Percentiles rank a stretch among this genome's conserved stretches.
Evolutionary conservation across 1,140 invertebrate species (phyloP).

Genomic region (Drosophila orena): DNA sequence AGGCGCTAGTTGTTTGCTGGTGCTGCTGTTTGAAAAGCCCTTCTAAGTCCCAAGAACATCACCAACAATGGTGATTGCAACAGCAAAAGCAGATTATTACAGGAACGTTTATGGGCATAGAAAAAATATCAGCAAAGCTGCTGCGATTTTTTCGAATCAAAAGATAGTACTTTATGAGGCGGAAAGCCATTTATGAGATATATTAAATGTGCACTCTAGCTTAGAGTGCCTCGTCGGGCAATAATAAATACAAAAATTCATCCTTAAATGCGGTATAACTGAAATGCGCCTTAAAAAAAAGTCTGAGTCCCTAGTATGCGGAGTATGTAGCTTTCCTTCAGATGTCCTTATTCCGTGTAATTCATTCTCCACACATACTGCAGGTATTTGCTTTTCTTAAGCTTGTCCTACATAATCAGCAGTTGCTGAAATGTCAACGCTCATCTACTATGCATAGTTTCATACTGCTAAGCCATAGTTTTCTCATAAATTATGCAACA

Average conservation of each 20-base stretch:
- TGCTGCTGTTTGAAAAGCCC: slow-evolving; percentile 46
- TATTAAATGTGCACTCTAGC: background rate
- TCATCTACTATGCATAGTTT: slow-evolving; percentile 64
- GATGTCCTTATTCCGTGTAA: background rate
- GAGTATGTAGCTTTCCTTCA: background rate
- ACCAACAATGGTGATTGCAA: slow-evolving; percentile 38
- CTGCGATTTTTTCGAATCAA: background rate
- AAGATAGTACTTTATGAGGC: background rate
- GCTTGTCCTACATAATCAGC: slow-evolving; percentile 30
- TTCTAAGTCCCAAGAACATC: slow-evolving; percentile 55
- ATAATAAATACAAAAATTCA: background rate
- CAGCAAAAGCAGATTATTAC: slow-evolving; percentile 34
- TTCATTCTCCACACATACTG: background rate
- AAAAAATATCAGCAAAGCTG: background rate
- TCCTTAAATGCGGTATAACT: no score
- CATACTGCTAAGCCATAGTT: slow-evolving; percentile 16
- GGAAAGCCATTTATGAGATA: background rate
- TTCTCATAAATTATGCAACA: slow-evolving; percentile 59
- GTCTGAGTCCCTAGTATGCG: no score
- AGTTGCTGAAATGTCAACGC: slow-evolving; percentile 31
- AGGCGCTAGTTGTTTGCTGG: slow-evolving; percentile 40
- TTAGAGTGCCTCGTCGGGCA: no score
- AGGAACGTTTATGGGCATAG: slow-evolving; percentile 7
- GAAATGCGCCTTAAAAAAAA: no score
- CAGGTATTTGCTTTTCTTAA: slow-evolving; percentile 16